A percentile compares a stretch with the other conserved stretches of the same genome.
Conservation (phyloP, 2,888 invertebrate genomes). For the Epicampocera succincta region DNA sequence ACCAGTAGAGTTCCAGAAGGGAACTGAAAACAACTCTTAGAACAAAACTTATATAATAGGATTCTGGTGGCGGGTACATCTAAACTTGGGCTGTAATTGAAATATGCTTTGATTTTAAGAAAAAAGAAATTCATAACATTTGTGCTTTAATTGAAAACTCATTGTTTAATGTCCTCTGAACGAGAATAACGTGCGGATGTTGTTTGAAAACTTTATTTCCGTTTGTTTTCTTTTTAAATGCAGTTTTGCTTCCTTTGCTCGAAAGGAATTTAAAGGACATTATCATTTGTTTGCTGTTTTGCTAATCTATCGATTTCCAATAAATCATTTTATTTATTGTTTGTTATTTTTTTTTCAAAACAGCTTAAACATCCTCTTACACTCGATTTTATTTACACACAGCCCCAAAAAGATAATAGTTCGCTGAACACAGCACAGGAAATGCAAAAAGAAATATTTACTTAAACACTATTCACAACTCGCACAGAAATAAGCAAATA, state of each 20-base stretch:
- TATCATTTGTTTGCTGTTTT: conserved; percentile 40
- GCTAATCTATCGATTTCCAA: conserved; percentile 48
- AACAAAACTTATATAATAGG: neutral
- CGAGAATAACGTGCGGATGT: conserved; percentile 7
- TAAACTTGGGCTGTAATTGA: no score
- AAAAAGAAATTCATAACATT: neutral
- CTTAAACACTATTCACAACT: neutral
- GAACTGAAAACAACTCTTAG: neutral
- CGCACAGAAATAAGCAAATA: conserved; percentile 6
- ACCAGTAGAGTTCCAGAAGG: conserved; percentile 21
- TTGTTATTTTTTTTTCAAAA: neutral
- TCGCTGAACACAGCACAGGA: conserved; percentile 34
- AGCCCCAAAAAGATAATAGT: conserved; percentile 6
- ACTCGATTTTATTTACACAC: conserved; percentile 1
- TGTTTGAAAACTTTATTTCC: conserved; percentile 17
- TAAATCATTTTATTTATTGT: conserved; percentile 53
- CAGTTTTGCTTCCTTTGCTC: conserved; percentile 17
- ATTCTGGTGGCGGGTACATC: no score
- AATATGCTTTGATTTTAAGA: neutral
- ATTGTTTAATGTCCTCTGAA: neutral
- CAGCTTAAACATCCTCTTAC: conserved; percentile 36
- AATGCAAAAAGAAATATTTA: conserved; percentile 34
- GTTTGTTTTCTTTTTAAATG: neutral
- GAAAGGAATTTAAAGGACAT: conserved; percentile 27
- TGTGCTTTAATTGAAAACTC: neutral